A percentile compares a stretch with the other conserved stretches of the same genome.
Conservation (phyloP, 2,888 invertebrate species). For the Sphaeridia pumilis region DNA sequence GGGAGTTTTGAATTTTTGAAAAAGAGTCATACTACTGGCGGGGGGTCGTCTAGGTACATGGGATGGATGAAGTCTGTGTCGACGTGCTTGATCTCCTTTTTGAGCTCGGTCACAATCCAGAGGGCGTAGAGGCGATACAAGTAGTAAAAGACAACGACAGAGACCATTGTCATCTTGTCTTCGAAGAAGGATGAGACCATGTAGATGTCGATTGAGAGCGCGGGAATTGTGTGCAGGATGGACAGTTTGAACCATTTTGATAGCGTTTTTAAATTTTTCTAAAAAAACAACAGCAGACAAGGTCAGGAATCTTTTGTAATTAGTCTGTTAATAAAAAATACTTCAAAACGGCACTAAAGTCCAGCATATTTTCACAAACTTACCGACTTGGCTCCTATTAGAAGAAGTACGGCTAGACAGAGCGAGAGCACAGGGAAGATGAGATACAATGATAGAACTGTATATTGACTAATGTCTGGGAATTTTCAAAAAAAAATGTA, state of each 20-base stretch:
- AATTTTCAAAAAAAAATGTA: neutral
- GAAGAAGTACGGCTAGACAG: slow-evolving; percentile 6
- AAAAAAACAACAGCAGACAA: neutral
- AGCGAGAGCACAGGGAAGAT: slow-evolving; percentile 2
- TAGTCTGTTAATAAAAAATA: neutral
- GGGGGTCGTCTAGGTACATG: slow-evolving; percentile 12
- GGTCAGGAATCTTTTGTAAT: neutral
- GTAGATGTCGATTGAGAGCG: slow-evolving; percentile 11
- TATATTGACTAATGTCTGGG: neutral
- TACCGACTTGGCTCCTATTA: slow-evolving; percentile 11
- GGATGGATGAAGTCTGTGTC: slow-evolving; percentile 15
- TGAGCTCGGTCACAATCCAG: slow-evolving; percentile 12
- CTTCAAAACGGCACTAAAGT: neutral
- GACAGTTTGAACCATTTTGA: slow-evolving; percentile 9
- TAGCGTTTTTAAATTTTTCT: slow-evolving; percentile 9
- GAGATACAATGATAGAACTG: slow-evolving; percentile 1
- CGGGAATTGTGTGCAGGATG: slow-evolving; percentile 11
- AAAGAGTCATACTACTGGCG: too few relatives aligned
- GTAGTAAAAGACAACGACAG: slow-evolving; percentile 11
- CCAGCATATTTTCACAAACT: too few relatives aligned
- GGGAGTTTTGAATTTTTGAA: too few relatives aligned
- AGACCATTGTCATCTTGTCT: slow-evolving; percentile 6
- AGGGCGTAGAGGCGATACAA: slow-evolving; percentile 13
- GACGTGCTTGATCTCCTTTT: slow-evolving; percentile 10
- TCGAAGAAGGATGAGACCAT: slow-evolving; percentile 5